A percentile compares a stretch with the other conserved stretches of the same genome.
Conservation (phyloP, 2,113 vertebrate genomes). For the Fulica atra region DNA sequence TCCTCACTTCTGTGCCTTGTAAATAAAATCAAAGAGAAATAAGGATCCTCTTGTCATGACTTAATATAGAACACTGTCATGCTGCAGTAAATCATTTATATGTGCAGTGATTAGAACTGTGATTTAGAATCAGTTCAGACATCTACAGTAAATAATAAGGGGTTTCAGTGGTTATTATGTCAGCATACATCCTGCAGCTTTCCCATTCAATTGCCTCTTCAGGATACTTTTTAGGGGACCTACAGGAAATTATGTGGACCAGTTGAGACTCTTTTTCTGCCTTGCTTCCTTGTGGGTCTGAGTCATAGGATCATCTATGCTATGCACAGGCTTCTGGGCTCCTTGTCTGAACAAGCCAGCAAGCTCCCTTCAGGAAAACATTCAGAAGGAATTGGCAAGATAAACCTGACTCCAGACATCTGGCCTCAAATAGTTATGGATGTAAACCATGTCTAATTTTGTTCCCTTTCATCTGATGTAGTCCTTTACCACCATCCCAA, state of each 20-base stretch:
- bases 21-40: conserved; percentile 15
- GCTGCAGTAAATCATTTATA: neutral
- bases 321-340: neutral
- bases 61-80: neutral
- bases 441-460: neutral
- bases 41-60: neutral
- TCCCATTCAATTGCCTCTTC: neutral
- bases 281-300: neutral
- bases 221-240: neutral
- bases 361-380: neutral
- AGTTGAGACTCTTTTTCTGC: neutral
- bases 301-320: neutral
- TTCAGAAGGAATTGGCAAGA: neutral
- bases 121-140: conserved; percentile 6
- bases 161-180: neutral
- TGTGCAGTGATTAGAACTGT: neutral
- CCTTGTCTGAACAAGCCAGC: neutral
- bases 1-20: neutral
- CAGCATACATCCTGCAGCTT: neutral
- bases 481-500: neutral
- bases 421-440: neutral
- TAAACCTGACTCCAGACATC: neutral
- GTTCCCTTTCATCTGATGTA: neutral
- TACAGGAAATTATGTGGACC: neutral
- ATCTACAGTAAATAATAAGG: neutral